A percentile compares a stretch with the other conserved stretches of the same genome.
These are phyloP conservation scores for Heliocidaris erythrogramma DNA, from an alignment of 35 echinoderm and acorn worm species.

Conservation along the genomic window DNA sequence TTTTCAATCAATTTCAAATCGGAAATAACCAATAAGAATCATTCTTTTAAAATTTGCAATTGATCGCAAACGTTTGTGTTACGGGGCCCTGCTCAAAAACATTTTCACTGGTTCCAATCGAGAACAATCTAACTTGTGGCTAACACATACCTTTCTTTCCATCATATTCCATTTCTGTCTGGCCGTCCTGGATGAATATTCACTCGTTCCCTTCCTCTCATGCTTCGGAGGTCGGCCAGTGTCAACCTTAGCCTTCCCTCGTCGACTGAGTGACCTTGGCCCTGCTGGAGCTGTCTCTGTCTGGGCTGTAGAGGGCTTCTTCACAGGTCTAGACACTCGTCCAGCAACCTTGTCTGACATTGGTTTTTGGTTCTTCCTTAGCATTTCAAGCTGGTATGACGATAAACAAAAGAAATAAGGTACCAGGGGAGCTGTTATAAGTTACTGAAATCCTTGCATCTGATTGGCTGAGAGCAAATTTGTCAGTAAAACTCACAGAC, in stretches of 20 bases:
- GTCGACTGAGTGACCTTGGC: conserved; percentile 46
- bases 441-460: too few species aligned
- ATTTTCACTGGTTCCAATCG: too few species aligned
- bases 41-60: too few species aligned
- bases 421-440: too few species aligned
- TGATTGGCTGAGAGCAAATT: too few species aligned
- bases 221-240: conserved; percentile 30
- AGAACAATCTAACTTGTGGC: too few species aligned
- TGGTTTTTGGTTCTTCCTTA: conserved; percentile 77
- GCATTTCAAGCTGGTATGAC: conserved; percentile 20
- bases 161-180: conserved; percentile 86
- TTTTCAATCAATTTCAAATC: too few species aligned
- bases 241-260: conserved; percentile 44
- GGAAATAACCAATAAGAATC: too few species aligned
- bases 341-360: conserved; percentile 95
- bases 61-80: too few species aligned
- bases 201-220: conserved; percentile 79
- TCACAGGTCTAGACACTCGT: conserved; percentile 45
- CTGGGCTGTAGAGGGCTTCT: too few species aligned
- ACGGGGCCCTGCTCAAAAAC: too few species aligned
- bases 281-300: conserved; percentile 38
- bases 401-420: not conserved
- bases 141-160: conserved; percentile 78
- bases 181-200: conserved; percentile 89
- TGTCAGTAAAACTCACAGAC: too few species aligned